Evolutionary conservation across 2,888 invertebrate species (phyloP), one percentile per base, ranked within the genome.

Genomic region (Mechanitis mazaeus): DNA sequence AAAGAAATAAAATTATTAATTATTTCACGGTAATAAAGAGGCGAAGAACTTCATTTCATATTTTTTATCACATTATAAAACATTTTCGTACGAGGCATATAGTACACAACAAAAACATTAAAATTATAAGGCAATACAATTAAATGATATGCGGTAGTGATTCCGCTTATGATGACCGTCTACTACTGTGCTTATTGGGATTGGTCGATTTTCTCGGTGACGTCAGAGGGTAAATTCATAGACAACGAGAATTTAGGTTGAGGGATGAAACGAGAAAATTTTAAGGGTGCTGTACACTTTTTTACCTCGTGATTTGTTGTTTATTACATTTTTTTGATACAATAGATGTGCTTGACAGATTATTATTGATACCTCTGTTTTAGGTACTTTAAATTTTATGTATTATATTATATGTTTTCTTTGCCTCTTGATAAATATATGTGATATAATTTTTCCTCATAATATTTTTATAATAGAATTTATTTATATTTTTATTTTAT

Each of bases 121-220:
- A 81, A 78, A 79, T 80, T 68, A 69, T 68, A 66, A 68, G 60
- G 63, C 56, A 78, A 74, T 75, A 76, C 79, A 78, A 76, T 74
- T 78, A 78, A 77, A 61, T 77, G 73, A 78, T 82, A 76, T 82
- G 84, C 83, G 80, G 78, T 79, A 77, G 80, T 86, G 80, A 78
- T 78, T 81, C 79, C 79, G 80, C 81, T 75, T 77, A 72, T 73
- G 76, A 79, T 83, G 82, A 82, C 81, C 81, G 87, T 85, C 82
- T 84, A 85, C 81, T 79, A 86, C 88, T 87, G 85, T 83, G 82
- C 84, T 83, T 78, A 80, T 83, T 84, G 83, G 88, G 91, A 92
- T 92, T 92, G 92, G 92, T 92, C 92, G 92, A 92, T 91, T 89
- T 90, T 84, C 88, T 83, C 75, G 70, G 84, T 91, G 91, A 92